Conservation (phyloP, 2,797 vertebrate genomes). For the Dicrostonyx torquatus region DNA sequence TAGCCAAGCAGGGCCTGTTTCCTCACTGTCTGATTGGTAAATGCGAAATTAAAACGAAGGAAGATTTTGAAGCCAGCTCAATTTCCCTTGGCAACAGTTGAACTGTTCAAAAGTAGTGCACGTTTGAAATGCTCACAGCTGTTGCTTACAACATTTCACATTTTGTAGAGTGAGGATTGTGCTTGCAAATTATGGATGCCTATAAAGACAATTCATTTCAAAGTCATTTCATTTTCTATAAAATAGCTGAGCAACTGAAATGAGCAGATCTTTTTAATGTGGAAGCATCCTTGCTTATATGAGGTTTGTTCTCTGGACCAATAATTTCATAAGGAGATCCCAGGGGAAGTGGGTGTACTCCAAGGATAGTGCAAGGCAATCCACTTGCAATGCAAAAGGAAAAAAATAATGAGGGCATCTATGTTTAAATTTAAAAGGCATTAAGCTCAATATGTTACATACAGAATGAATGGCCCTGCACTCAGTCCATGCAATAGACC, state of each 20-base stretch:
- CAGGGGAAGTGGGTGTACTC: background rate
- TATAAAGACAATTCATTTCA: conserved; percentile 79
- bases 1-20: conserved; percentile 54
- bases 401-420: conserved; percentile 23
- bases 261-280: conserved; percentile 61
- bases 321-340: conserved; percentile 17
- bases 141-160: conserved; percentile 78
- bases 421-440: conserved; percentile 23
- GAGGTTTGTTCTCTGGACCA: conserved; percentile 74
- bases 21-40: conserved; percentile 64
- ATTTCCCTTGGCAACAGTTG: conserved; percentile 79
- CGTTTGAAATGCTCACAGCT: conserved; percentile 78
- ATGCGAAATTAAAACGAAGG: conserved; percentile 70
- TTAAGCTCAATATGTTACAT: conserved; percentile 32
- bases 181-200: conserved; percentile 79
- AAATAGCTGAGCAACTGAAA: conserved; percentile 75
- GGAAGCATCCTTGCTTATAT: conserved; percentile 79
- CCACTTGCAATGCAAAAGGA: conserved; percentile 13
- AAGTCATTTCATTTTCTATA: conserved; percentile 71
- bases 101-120: conserved; percentile 72
- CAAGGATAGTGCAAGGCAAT: conserved; percentile 5
- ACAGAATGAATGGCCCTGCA: background rate
- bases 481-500: background rate
- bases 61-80: conserved; percentile 74
- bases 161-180: conserved; percentile 74